Conservation (phyloP, 2,888 invertebrate genomes). For the Temnothorax rugatulus region DNA sequence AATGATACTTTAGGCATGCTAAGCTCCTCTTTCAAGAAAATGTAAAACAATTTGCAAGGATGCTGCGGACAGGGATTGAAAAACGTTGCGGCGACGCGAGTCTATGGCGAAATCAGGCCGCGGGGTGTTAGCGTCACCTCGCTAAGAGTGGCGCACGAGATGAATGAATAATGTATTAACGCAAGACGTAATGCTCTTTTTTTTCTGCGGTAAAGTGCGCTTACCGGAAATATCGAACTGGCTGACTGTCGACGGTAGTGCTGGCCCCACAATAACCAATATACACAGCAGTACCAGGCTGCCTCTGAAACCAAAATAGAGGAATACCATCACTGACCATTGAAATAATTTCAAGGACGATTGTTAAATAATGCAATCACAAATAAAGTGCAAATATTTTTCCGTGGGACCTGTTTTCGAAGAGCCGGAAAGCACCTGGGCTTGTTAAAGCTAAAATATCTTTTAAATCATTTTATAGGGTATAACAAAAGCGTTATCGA, state of each 20-base stretch:
- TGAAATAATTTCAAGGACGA: not conserved
- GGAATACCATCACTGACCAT: not conserved
- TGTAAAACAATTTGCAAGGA: not conserved
- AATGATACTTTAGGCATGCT: not conserved
- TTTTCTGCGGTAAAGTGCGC: conserved; percentile 42
- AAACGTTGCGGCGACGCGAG: not conserved
- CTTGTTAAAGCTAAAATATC: not conserved
- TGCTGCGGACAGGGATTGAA: not conserved
- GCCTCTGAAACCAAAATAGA: conserved; percentile 78
- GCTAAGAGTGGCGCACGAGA: not conserved
- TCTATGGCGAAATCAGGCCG: conserved; percentile 23
- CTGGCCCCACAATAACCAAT: conserved; percentile 75
- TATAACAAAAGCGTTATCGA: not conserved
- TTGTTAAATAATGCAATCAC: not conserved
- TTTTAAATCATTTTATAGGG: not conserved
- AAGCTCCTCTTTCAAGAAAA: not conserved
- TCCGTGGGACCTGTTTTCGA: not conserved
- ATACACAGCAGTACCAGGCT: conserved; percentile 79
- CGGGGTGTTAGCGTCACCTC: conserved; percentile 13
- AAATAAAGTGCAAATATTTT: not conserved
- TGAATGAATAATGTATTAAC: conserved; percentile 26
- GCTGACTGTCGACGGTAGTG: conserved; percentile 77
- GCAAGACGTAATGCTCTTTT: not conserved
- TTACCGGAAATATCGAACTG: conserved; percentile 83
- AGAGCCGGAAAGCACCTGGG: not conserved